These are phyloP conservation scores for Noturus placidus DNA, from an alignment of 2,113 vertebrate species.

Conservation along the genomic window DNA sequence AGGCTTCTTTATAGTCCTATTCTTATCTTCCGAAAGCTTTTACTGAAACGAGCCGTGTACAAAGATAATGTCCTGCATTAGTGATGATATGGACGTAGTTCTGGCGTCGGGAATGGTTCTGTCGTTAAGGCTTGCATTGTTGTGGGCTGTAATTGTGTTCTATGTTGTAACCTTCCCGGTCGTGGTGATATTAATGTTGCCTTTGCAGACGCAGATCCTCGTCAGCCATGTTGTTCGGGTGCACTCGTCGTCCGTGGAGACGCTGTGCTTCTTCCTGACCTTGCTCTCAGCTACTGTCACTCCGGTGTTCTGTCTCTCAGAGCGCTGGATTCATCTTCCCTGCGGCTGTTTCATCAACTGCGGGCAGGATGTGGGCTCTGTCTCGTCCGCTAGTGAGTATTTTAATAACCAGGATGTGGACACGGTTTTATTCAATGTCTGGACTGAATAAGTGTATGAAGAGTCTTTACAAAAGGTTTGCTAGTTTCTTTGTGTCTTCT, in stretches of 20 bases:
- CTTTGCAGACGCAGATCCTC: conserved; percentile 81
- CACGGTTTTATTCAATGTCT: not conserved
- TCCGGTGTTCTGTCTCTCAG: conserved; percentile 88
- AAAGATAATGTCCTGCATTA: not conserved
- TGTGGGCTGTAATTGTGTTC: not conserved
- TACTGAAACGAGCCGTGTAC: not conserved
- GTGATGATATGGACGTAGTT: not conserved
- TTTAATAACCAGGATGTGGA: not conserved
- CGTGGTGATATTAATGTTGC: not conserved
- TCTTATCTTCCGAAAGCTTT: not conserved
- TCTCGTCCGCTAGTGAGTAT: conserved; percentile 30
- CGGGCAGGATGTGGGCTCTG: conserved; percentile 66
- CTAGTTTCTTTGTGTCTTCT: conserved; percentile 33
- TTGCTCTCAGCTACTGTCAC: conserved; percentile 83
- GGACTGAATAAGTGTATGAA: not conserved
- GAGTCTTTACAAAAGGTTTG: not conserved
- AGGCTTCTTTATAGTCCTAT: not conserved
- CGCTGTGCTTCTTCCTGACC: conserved; percentile 86
- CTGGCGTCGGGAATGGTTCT: not conserved
- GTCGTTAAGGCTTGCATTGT: not conserved
- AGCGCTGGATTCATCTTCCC: conserved; percentile 90
- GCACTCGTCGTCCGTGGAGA: conserved; percentile 80
- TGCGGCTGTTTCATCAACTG: conserved; percentile 97
- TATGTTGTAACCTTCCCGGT: no score
- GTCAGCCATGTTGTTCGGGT: conserved; percentile 77